Conservation (phyloP, 2,113 vertebrate genomes). For the Philantomba maxwellii region DNA sequence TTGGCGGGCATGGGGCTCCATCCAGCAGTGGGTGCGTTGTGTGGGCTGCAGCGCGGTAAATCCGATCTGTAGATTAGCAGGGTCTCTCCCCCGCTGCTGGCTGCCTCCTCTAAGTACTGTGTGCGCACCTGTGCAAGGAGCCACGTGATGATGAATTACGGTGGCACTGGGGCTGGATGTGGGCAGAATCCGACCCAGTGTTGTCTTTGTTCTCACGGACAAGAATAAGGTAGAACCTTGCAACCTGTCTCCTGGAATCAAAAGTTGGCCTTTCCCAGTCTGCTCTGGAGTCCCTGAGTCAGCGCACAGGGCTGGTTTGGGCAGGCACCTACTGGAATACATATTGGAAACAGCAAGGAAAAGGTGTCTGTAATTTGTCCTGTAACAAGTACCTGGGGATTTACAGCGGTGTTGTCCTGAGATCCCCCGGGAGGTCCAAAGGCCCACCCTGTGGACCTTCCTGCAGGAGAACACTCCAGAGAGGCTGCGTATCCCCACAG, state of each 20-base stretch:
- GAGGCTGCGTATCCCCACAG: neutral
- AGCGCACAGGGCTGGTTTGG: neutral
- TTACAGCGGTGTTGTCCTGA: neutral
- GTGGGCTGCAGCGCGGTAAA: neutral
- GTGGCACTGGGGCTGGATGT: neutral
- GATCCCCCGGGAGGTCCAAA: fast-evolving
- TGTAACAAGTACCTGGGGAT: neutral
- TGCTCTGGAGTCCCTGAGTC: neutral
- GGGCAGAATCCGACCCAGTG: neutral
- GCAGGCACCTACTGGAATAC: neutral
- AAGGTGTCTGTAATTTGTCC: neutral
- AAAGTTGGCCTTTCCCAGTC: neutral
- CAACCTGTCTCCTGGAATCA: neutral
- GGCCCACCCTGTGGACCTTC: neutral
- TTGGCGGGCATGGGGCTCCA: neutral
- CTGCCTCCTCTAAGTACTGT: neutral
- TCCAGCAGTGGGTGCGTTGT: neutral
- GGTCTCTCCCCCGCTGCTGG: neutral
- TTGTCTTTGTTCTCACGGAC: neutral
- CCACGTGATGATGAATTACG: neutral
- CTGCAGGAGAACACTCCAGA: neutral
- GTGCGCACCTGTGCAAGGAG: neutral
- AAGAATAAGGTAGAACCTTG: neutral
- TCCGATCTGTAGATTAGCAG: neutral
- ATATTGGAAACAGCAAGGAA: neutral